Evolutionary conservation across 2,113 vertebrate species (phyloP).

Genomic region (Cyphotilapia sp.): DNA sequence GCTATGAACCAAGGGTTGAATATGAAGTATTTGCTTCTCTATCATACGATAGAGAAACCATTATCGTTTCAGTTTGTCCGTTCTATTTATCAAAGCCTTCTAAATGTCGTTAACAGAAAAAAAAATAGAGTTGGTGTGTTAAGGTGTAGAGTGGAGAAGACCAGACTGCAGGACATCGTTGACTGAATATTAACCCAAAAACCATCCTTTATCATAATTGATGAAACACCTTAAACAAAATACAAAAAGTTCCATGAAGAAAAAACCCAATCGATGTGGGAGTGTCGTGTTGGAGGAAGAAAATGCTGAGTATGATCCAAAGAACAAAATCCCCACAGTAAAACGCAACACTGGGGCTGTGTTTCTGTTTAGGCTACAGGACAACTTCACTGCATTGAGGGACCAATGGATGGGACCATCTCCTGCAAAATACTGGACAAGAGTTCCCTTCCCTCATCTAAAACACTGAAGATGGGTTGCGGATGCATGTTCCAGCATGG

Average conservation of each 20-base stretch:
- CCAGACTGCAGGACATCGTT: not conserved
- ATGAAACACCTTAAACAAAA: not conserved
- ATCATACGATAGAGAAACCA: not conserved
- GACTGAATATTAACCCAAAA: not conserved
- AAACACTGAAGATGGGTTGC: not conserved
- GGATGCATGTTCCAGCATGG: not conserved
- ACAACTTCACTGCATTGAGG: not conserved
- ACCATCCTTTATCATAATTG: not conserved
- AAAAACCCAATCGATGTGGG: not conserved
- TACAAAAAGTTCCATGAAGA: not conserved
- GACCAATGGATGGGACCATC: not conserved
- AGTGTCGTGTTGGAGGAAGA: not conserved
- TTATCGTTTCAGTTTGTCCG: not conserved
- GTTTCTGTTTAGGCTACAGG: not conserved
- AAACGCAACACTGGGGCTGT: not conserved
- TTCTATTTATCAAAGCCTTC: not conserved
- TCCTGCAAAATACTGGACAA: not conserved
- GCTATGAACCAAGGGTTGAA: not conserved
- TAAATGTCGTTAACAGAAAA: not conserved
- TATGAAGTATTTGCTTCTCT: not conserved
- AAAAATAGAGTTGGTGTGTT: not conserved
- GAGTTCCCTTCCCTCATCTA: not conserved
- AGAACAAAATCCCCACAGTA: not conserved
- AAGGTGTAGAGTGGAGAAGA: not conserved
- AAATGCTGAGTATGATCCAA: not conserved